A percentile compares a stretch with the other conserved stretches of the same genome.
phyloP scores from a whole-genome alignment of 2,888 invertebrate species.

The Lamproptera curius region DNA sequence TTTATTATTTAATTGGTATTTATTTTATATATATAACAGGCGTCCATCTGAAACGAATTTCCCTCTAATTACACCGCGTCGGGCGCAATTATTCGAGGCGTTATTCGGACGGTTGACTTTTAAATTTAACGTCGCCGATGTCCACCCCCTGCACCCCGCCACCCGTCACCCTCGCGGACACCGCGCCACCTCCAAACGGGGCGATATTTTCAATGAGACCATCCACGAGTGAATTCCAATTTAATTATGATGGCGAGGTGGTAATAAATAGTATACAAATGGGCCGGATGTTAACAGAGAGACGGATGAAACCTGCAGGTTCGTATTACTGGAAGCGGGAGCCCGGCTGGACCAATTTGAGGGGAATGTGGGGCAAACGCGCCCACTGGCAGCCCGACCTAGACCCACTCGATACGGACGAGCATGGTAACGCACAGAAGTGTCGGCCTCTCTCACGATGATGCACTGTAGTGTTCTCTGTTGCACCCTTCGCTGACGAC shows the following conservation, averaged over 20 bases:
- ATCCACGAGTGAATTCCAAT: background rate
- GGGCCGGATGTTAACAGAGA: conserved; percentile 3
- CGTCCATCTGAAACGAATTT: background rate
- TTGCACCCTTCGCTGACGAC: conserved; percentile 5
- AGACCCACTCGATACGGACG: conserved; percentile 39
- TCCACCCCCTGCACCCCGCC: background rate
- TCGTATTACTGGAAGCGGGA: conserved; percentile 86
- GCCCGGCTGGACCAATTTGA: conserved; percentile 87
- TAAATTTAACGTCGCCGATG: conserved; percentile 3
- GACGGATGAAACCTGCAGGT: conserved; percentile 63
- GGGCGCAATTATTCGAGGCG: background rate
- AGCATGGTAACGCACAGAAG: conserved; percentile 49
- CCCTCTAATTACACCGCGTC: conserved; percentile 2
- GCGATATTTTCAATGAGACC: background rate
- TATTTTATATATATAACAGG: background rate
- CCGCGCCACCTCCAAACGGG: no score
- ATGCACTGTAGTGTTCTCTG: conserved; percentile 25
- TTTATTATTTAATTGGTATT: no score
- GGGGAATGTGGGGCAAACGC: conserved; percentile 89
- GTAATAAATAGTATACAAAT: background rate
- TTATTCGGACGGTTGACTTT: conserved; percentile 20
- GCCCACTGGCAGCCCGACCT: conserved; percentile 53
- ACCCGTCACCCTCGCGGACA: background rate
- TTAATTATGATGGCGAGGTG: background rate
- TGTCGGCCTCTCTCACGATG: background rate